Evolutionary conservation across 2,113 vertebrate species (phyloP).

Genomic region (Pampusana beccarii): DNA sequence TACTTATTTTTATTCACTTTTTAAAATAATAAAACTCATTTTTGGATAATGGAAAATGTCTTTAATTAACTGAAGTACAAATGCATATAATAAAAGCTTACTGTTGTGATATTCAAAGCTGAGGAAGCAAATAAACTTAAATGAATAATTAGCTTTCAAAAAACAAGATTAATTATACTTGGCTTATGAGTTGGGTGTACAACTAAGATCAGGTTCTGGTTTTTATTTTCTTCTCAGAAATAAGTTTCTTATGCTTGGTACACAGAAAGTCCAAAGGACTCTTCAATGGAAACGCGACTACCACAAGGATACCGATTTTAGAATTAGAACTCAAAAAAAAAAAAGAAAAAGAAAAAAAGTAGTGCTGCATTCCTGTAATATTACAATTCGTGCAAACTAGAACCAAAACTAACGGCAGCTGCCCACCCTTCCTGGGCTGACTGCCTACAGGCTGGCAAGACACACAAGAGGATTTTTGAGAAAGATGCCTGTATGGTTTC

Average conservation of each 20-base stretch:
- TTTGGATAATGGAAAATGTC: neutral
- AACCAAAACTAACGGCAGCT: conserved; percentile 28
- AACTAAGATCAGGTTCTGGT: neutral
- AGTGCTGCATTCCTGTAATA: neutral
- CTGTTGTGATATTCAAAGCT: neutral
- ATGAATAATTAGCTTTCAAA: neutral
- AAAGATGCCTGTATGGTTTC: neutral
- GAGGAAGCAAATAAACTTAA: neutral
- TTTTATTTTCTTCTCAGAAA: neutral
- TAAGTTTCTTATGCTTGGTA: neutral
- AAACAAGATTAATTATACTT: neutral
- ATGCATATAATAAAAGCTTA: neutral
- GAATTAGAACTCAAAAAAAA: neutral
- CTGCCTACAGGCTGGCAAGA: neutral
- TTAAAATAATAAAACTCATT: neutral
- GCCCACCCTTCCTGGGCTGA: neutral
- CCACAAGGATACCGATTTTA: neutral
- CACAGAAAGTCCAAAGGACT: neutral
- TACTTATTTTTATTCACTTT: neutral
- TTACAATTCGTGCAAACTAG: neutral
- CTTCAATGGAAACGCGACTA: neutral
- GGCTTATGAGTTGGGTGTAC: neutral
- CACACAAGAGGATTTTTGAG: neutral
- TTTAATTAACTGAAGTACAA: neutral
- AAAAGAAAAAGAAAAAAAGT: neutral